Evolutionary conservation across 30 jellyfish, hydroid and myxozoan species (phyloP).

Genomic region (Pelagia noctiluca): DNA sequence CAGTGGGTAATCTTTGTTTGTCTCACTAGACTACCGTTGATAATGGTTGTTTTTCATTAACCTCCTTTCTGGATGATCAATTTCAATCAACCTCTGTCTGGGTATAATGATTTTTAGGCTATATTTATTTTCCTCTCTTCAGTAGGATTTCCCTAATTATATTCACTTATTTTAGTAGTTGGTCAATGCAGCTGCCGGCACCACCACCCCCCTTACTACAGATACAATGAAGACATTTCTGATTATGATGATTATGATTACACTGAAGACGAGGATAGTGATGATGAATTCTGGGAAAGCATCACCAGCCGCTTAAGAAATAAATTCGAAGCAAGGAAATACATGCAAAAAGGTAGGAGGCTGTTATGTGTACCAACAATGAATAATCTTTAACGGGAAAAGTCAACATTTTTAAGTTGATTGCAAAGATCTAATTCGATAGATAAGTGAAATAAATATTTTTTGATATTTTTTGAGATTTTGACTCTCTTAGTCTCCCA

Average conservation of each 20-base stretch:
- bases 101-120: too few relatives aligned
- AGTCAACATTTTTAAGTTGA: too few relatives aligned
- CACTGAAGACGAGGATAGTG: slow-evolving; percentile 94
- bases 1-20: background rate
- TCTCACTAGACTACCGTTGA: too few relatives aligned
- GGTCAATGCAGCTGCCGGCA: slow-evolving; percentile 62
- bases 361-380: background rate
- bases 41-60: too few relatives aligned
- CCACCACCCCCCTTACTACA: slow-evolving; percentile 70
- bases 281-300: slow-evolving; percentile 89
- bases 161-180: background rate
- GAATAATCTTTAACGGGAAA: background rate
- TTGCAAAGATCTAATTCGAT: too few relatives aligned
- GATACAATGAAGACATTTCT: slow-evolving; percentile 82
- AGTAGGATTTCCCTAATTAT: background rate
- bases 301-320: slow-evolving; percentile 87
- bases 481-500: too few relatives aligned
- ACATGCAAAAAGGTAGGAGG: slow-evolving; percentile 78
- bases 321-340: slow-evolving; percentile 91
- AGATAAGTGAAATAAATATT: too few relatives aligned
- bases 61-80: too few relatives aligned
- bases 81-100: too few relatives aligned
- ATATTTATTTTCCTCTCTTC: too few relatives aligned
- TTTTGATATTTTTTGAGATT: too few relatives aligned
- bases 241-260: slow-evolving; percentile 92